phyloP scores from a whole-genome alignment of 2,888 invertebrate species.

The Chorisops tibialis region DNA sequence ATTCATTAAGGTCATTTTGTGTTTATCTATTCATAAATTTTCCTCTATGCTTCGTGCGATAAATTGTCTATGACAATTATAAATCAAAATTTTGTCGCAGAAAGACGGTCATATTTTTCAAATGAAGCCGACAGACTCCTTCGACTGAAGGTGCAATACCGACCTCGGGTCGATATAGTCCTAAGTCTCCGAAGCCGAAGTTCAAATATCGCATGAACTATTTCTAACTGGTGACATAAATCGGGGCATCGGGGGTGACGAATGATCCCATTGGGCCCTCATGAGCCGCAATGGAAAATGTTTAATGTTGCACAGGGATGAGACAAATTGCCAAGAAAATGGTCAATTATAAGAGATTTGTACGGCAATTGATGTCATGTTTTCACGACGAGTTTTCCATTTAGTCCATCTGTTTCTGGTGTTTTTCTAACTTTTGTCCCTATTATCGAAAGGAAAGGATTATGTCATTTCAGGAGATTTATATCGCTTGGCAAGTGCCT shows the following conservation, averaged over 20 bases:
- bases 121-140: no score
- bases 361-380: slow-evolving; percentile 21
- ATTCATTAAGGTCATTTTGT: slow-evolving; percentile 18
- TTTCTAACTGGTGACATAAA: no score
- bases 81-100: slow-evolving; percentile 17
- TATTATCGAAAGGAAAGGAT: slow-evolving; percentile 5
- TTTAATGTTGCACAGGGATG: neutral
- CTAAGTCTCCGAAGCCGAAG: no score
- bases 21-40: slow-evolving; percentile 30
- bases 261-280: neutral
- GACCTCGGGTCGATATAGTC: no score
- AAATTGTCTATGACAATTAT: slow-evolving; percentile 25
- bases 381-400: neutral
- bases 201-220: no score
- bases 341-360: slow-evolving; percentile 25
- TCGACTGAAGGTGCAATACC: no score
- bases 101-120: neutral
- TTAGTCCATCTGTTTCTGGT: slow-evolving; percentile 5
- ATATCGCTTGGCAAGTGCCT: neutral
- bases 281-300: neutral
- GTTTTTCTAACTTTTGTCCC: neutral
- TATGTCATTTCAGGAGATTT: neutral
- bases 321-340: slow-evolving; percentile 15
- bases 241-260: neutral
- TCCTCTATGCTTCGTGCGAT: slow-evolving; percentile 26